These are phyloP conservation scores for Gallinago solitaria DNA, from an alignment of 2,797 vertebrate species.

Conservation along the genomic window DNA sequence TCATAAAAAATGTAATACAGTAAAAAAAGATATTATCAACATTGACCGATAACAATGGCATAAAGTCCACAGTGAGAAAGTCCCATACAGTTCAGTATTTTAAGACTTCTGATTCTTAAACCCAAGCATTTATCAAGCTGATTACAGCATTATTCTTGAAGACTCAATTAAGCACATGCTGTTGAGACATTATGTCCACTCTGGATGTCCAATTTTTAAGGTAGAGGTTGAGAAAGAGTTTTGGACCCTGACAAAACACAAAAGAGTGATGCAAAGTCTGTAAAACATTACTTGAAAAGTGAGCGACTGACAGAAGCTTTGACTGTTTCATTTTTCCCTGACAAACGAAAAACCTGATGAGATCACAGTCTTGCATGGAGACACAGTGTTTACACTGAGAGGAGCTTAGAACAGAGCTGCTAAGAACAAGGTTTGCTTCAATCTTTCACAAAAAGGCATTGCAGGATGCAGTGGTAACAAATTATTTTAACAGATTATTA, in stretches of 20 bases:
- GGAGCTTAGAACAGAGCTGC: not conserved
- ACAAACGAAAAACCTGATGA: not conserved
- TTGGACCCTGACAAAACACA: not conserved
- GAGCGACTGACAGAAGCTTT: not conserved
- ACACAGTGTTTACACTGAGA: not conserved
- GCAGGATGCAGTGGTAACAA: not conserved
- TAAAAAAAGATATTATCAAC: not conserved
- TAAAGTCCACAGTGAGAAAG: not conserved
- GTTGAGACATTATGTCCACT: not conserved
- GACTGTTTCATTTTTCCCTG: not conserved
- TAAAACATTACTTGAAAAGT: not conserved
- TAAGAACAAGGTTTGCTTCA: not conserved
- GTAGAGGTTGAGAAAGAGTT: not conserved
- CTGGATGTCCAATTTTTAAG: not conserved
- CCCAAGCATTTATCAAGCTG: not conserved
- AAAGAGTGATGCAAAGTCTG: not conserved
- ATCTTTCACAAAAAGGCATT: not conserved
- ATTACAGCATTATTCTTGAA: not conserved
- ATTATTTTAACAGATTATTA: not conserved
- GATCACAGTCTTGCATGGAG: not conserved
- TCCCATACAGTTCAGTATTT: not conserved
- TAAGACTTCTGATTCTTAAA: not conserved
- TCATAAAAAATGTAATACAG: not conserved
- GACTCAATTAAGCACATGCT: not conserved
- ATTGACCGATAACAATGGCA: not conserved